phyloP scores from a whole-genome alignment of 2,888 invertebrate genomes.

The Volucella bombylans region DNA sequence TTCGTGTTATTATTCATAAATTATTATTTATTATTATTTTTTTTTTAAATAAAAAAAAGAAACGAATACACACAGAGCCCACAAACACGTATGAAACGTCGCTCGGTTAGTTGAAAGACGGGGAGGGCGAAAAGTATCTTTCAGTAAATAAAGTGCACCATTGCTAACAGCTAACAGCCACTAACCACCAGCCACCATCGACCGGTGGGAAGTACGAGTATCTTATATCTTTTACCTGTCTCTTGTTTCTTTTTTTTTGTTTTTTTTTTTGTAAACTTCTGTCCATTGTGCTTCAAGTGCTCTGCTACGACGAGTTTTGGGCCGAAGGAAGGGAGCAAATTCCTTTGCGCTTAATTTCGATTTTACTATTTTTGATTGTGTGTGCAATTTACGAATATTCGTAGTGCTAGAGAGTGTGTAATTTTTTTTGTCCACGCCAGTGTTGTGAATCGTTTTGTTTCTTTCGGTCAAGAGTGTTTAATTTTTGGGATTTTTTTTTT shows the following conservation, averaged over 20 bases:
- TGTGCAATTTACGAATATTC: slow-evolving; percentile 32
- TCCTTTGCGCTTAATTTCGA: slow-evolving; percentile 66
- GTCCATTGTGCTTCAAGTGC: slow-evolving; percentile 69
- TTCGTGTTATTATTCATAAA: slow-evolving; percentile 60
- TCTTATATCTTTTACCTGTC: slow-evolving; percentile 66
- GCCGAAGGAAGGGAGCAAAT: slow-evolving; percentile 55
- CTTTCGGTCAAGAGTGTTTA: slow-evolving; percentile 14
- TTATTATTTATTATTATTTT: slow-evolving; percentile 40
- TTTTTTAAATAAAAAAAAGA: slow-evolving; percentile 7
- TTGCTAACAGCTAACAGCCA: slow-evolving; percentile 28
- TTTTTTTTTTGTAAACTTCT: slow-evolving; percentile 31
- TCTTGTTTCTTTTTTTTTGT: slow-evolving; percentile 33
- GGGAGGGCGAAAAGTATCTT: slow-evolving; percentile 55
- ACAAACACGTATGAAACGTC: background rate
- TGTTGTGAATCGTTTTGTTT: slow-evolving; percentile 48
- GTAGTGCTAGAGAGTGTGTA: slow-evolving; percentile 24
- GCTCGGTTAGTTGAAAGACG: slow-evolving; percentile 27
- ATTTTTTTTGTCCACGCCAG: slow-evolving; percentile 15
- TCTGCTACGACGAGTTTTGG: slow-evolving; percentile 38
- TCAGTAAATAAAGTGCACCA: slow-evolving; percentile 68
- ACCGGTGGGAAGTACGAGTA: slow-evolving; percentile 64
- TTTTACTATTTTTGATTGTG: slow-evolving; percentile 62
- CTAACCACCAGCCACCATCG: slow-evolving; percentile 23
- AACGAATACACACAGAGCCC: background rate
- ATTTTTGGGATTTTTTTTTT: background rate